A percentile compares a stretch with the other conserved stretches of the same genome.
Conservation (phyloP, 2,888 invertebrate species). For the Sycophila texana region DNA sequence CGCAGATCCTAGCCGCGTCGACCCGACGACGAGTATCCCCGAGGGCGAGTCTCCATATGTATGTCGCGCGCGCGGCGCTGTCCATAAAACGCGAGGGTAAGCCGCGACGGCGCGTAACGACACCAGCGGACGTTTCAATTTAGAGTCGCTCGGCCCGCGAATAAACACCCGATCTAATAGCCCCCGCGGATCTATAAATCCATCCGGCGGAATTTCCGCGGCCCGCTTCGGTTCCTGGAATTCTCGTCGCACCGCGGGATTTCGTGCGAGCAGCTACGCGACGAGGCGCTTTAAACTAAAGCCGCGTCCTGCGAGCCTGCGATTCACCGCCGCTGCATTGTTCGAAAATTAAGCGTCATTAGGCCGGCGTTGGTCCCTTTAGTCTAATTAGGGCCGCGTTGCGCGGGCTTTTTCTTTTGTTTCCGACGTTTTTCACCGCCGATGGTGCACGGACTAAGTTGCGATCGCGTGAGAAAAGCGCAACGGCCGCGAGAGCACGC, state of each 20-base stretch:
- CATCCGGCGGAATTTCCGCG: constrained; percentile 18
- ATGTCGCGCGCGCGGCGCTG: background rate
- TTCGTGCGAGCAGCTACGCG: background rate
- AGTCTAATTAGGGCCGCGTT: too few relatives aligned
- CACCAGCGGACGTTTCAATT: constrained; percentile 65
- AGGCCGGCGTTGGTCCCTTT: too few relatives aligned
- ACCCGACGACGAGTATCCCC: background rate
- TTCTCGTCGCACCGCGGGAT: background rate
- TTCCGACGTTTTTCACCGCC: too few relatives aligned
- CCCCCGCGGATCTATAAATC: constrained; percentile 65
- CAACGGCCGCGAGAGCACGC: too few relatives aligned
- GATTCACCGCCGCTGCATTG: too few relatives aligned
- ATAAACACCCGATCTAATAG: constrained; percentile 62
- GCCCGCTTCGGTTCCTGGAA: background rate
- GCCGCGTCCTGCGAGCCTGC: too few relatives aligned
- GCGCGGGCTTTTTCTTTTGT: too few relatives aligned
- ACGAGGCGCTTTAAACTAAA: too few relatives aligned
- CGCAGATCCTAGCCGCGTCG: background rate
- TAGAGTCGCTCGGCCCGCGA: constrained; percentile 62
- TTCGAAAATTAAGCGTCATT: too few relatives aligned
- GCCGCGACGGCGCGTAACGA: background rate
- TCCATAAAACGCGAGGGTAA: background rate
- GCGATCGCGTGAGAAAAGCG: too few relatives aligned
- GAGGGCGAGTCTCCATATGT: constrained; percentile 10
- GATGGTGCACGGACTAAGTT: too few relatives aligned